These are phyloP conservation scores for Meandrina meandrites DNA, from an alignment of 92 coral and sea anemone genomes.

Conservation along the genomic window DNA sequence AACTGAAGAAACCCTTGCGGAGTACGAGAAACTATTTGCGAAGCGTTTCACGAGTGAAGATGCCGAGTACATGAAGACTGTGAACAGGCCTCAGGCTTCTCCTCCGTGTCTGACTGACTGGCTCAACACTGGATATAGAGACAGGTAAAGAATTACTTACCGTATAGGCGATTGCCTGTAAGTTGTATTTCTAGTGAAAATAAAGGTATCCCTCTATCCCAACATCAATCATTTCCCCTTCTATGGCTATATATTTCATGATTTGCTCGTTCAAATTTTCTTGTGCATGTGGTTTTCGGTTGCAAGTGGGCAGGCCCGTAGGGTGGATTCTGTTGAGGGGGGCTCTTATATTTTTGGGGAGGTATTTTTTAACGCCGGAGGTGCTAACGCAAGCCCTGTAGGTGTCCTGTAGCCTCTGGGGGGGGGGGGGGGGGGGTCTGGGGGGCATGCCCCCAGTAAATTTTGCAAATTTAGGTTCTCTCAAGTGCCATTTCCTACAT, in stretches of 20 bases:
- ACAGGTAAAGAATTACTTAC: conserved; percentile 38
- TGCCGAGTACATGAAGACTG: conserved; percentile 82
- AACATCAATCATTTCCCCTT: background rate
- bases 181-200: background rate
- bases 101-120: conserved; percentile 93
- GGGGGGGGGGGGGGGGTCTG: too few relatives aligned
- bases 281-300: too few relatives aligned
- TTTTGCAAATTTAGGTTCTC: too few relatives aligned
- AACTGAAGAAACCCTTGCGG: conserved; percentile 76
- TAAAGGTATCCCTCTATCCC: background rate
- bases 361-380: too few relatives aligned
- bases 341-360: too few relatives aligned
- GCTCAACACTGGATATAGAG: conserved; percentile 70
- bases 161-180: background rate
- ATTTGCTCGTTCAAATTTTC: too few relatives aligned
- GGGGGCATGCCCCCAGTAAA: too few relatives aligned
- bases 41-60: conserved; percentile 92
- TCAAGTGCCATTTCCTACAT: too few relatives aligned
- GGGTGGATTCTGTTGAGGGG: too few relatives aligned
- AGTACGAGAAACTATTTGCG: conserved; percentile 85
- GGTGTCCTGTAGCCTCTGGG: too few relatives aligned
- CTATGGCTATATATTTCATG: background rate
- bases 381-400: too few relatives aligned
- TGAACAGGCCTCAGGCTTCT: conserved; percentile 62
- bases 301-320: too few relatives aligned